Conservation (phyloP, 2,888 invertebrate genomes). For the Drosophila sordidula region DNA sequence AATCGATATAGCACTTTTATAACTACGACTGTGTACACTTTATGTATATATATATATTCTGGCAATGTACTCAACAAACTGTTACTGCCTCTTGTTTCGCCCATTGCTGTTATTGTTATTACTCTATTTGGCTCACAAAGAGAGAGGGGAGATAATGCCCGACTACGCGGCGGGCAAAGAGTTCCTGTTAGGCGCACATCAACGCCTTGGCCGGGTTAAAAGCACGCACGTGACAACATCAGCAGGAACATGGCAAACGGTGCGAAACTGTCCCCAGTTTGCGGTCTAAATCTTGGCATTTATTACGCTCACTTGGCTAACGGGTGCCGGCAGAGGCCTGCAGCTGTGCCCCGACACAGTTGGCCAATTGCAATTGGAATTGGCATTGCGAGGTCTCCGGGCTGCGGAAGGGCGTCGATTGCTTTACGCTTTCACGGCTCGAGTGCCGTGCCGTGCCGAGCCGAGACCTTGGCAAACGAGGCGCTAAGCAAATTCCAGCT, state of each 20-base stretch:
- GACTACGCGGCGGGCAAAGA: conserved; percentile 1
- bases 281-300: conserved; percentile 68
- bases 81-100: conserved; percentile 2
- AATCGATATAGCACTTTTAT: too few relatives aligned
- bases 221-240: conserved; percentile 52
- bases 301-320: conserved; percentile 71
- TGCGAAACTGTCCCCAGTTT: conserved; percentile 18
- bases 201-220: conserved; percentile 12
- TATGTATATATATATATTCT: not conserved
- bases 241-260: conserved; percentile 18
- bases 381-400: conserved; percentile 1
- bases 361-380: conserved; percentile 16
- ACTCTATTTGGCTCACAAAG: conserved; percentile 1
- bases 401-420: conserved; percentile 48
- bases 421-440: conserved; percentile 66
- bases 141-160: not conserved
- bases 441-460: conserved; percentile 38
- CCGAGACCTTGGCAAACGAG: conserved; percentile 58
- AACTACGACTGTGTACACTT: too few relatives aligned
- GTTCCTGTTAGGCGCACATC: conserved; percentile 16
- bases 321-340: conserved; percentile 13
- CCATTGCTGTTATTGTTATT: conserved; percentile 17
- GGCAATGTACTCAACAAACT: not conserved
- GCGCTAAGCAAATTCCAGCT: conserved; percentile 56
- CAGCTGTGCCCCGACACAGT: not conserved